A percentile compares a stretch with the other conserved stretches of the same genome.
Conservation (phyloP, 1,140 invertebrate species). For the Drosophila parvula region DNA sequence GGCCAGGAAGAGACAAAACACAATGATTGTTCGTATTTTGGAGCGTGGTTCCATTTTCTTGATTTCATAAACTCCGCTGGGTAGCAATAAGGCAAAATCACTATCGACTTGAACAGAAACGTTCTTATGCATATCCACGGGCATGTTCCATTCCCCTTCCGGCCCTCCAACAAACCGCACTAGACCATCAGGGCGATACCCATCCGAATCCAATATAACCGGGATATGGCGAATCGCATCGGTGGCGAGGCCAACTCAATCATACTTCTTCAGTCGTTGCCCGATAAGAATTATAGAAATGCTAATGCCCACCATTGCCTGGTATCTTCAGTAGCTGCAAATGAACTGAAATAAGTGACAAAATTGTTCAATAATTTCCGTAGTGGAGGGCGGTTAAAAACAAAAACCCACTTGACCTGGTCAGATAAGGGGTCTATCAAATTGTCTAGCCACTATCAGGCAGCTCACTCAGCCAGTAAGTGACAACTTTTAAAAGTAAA, state of each 20-base stretch:
- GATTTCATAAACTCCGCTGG: constrained; percentile 89
- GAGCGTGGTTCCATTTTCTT: constrained; percentile 91
- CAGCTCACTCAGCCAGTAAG: neutral
- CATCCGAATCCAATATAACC: constrained; percentile 15
- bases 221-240: constrained; percentile 1
- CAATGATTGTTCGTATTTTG: constrained; percentile 89
- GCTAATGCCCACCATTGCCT: constrained; percentile 6
- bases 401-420: constrained; percentile 31
- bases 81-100: constrained; percentile 89
- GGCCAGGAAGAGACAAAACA: constrained; percentile 91
- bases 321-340: constrained; percentile 32
- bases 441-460: constrained; percentile 23
- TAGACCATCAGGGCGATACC: constrained; percentile 13
- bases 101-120: constrained; percentile 91
- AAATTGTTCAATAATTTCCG: constrained; percentile 10
- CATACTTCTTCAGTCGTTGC: constrained; percentile 36
- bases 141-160: constrained; percentile 72
- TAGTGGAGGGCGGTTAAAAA: too few relatives aligned
- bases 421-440: constrained; percentile 16
- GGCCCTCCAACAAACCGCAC: constrained; percentile 8
- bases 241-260: constrained; percentile 24
- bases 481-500: neutral
- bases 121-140: constrained; percentile 88
- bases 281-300: constrained; percentile 47
- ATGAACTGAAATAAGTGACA: constrained; percentile 3